Evolutionary conservation across 2,797 vertebrate genomes (phyloP).

Genomic region (Argya squamiceps): DNA sequence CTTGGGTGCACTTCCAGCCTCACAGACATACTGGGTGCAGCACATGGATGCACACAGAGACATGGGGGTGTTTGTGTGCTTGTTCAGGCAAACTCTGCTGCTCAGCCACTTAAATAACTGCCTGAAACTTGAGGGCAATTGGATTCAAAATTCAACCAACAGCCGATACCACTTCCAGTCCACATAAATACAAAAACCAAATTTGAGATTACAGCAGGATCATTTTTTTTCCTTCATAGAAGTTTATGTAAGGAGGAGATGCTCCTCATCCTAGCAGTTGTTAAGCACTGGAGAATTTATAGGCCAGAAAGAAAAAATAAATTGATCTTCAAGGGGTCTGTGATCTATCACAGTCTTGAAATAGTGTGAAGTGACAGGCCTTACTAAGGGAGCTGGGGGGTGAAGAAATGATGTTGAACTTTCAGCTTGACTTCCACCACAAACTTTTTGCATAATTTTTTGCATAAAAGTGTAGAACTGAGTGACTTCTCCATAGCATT

Average conservation of each 20-base stretch:
- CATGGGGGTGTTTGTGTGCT: rapidly evolving
- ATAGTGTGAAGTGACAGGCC: not conserved
- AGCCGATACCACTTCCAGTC: not conserved
- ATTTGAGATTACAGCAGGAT: not conserved
- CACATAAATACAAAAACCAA: not conserved
- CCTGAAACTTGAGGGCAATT: not conserved
- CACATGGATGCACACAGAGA: not conserved
- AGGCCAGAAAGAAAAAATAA: not conserved
- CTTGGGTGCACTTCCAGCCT: rapidly evolving
- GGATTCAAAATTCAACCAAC: not conserved
- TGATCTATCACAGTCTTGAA: not conserved
- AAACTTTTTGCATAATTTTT: not conserved
- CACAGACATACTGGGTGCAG: rapidly evolving
- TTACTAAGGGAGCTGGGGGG: not conserved
- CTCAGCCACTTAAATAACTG: not conserved
- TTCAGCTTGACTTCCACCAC: not conserved
- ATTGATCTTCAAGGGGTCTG: not conserved
- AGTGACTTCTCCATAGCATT: not conserved
- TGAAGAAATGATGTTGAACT: not conserved
- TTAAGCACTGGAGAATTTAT: not conserved
- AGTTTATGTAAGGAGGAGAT: not conserved
- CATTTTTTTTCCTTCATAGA: not conserved
- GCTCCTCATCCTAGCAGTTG: not conserved
- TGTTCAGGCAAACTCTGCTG: not conserved
- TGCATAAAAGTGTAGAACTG: not conserved